These are phyloP conservation scores for Zosterops pallidus DNA, from an alignment of 2,113 vertebrate genomes.

Conservation along the genomic window DNA sequence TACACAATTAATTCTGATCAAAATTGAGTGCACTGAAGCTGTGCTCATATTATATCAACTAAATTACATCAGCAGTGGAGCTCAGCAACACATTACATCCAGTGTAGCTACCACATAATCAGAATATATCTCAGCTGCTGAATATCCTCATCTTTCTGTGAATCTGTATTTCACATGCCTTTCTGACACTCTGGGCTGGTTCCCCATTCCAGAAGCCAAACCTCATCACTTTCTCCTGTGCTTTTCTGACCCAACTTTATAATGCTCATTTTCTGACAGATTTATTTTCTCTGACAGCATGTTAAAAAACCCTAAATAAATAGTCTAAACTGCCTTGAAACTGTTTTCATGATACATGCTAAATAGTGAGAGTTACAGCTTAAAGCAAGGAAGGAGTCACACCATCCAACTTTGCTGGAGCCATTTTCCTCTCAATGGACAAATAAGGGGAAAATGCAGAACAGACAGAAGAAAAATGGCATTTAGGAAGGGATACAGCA, in stretches of 20 bases:
- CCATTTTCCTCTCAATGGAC: not conserved
- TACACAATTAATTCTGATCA: not conserved
- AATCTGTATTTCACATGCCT: not conserved
- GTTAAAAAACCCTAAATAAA: not conserved
- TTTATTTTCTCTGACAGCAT: not conserved
- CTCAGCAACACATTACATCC: not conserved
- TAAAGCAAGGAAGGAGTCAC: not conserved
- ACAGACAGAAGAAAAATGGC: conserved; percentile 26
- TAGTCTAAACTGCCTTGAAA: not conserved
- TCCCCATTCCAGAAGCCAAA: not conserved
- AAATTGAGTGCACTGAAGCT: not conserved
- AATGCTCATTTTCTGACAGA: not conserved
- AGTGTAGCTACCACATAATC: not conserved
- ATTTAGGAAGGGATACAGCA: conserved; percentile 18
- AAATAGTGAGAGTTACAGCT: not conserved
- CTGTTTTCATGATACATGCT: rapidly evolving
- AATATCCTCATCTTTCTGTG: not conserved
- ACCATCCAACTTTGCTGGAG: not conserved
- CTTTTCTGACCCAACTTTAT: not conserved
- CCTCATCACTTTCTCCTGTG: not conserved
- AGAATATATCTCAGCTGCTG: not conserved
- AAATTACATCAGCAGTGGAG: not conserved
- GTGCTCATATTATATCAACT: not conserved
- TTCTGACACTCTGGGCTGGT: not conserved
- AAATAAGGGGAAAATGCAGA: not conserved